Conservation (phyloP, 1,140 invertebrate species). For the Philopotamus ludificatus region DNA sequence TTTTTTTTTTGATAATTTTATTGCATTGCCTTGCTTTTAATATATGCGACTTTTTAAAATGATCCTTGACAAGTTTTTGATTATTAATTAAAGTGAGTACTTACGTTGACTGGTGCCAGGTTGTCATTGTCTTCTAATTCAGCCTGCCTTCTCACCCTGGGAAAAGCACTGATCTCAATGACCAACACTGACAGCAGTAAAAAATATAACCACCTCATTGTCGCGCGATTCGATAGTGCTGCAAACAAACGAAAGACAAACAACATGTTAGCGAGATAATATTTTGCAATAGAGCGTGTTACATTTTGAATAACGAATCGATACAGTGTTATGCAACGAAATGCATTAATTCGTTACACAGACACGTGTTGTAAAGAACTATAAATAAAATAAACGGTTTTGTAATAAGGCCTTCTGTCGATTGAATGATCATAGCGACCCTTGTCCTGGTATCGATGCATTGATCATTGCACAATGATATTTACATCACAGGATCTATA, state of each 20-base stretch:
- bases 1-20: neutral
- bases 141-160: constrained; percentile 34
- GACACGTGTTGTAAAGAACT: constrained; percentile 8
- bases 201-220: constrained; percentile 33
- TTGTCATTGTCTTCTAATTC: constrained; percentile 33
- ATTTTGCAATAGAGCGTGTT: constrained; percentile 11
- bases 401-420: too few species aligned
- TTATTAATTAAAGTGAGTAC: constrained; percentile 1
- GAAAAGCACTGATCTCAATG: constrained; percentile 20
- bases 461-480: too few species aligned
- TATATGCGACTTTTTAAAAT: neutral
- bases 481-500: too few species aligned
- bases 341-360: constrained; percentile 13
- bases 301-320: constrained; percentile 10
- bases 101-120: constrained; percentile 33
- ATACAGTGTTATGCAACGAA: constrained; percentile 21
- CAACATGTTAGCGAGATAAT: neutral
- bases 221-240: constrained; percentile 26
- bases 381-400: too few species aligned
- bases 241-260: constrained; percentile 28
- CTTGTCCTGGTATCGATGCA: too few species aligned
- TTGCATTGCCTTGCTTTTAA: neutral
- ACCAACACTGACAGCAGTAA: constrained; percentile 22
- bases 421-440: too few species aligned
- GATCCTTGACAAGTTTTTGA: neutral